These are phyloP conservation scores for Apogon talboti DNA, from an alignment of 2,797 vertebrate genomes.

Conservation along the genomic window DNA sequence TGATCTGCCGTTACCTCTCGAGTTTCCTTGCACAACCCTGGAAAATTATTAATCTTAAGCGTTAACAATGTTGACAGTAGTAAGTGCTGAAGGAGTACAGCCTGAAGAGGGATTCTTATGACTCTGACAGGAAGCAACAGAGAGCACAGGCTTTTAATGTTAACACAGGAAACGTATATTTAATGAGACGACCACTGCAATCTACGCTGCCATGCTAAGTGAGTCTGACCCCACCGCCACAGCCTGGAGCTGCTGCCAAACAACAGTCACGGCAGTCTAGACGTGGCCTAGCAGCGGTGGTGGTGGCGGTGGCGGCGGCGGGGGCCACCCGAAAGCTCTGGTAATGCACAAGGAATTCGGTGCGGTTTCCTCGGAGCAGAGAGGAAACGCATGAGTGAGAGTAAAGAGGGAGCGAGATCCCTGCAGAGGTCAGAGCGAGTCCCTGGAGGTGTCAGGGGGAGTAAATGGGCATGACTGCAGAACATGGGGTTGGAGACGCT, in stretches of 20 bases:
- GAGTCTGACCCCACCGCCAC: conserved; percentile 59
- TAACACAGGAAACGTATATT: conserved; percentile 72
- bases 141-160: conserved; percentile 57
- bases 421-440: conserved; percentile 68
- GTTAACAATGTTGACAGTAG: conserved; percentile 50
- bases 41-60: conserved; percentile 63
- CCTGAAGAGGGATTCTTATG: conserved; percentile 56
- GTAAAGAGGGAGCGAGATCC: conserved; percentile 64
- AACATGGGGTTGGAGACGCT: conserved; percentile 55
- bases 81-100: conserved; percentile 39
- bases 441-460: conserved; percentile 71
- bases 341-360: conserved; percentile 71
- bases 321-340: conserved; percentile 60
- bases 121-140: conserved; percentile 49
- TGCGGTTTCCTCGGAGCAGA: conserved; percentile 58
- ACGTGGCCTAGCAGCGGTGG: conserved; percentile 46
- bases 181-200: conserved; percentile 70
- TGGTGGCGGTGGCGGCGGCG: too few relatives aligned
- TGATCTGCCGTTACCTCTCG: conserved; percentile 5
- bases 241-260: conserved; percentile 55
- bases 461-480: conserved; percentile 75
- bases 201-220: conserved; percentile 63
- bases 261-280: conserved; percentile 66
- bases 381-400: conserved; percentile 67
- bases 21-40: conserved; percentile 59